phyloP scores from a whole-genome alignment of 2,888 invertebrate species.

The Masnerella sp. region DNA sequence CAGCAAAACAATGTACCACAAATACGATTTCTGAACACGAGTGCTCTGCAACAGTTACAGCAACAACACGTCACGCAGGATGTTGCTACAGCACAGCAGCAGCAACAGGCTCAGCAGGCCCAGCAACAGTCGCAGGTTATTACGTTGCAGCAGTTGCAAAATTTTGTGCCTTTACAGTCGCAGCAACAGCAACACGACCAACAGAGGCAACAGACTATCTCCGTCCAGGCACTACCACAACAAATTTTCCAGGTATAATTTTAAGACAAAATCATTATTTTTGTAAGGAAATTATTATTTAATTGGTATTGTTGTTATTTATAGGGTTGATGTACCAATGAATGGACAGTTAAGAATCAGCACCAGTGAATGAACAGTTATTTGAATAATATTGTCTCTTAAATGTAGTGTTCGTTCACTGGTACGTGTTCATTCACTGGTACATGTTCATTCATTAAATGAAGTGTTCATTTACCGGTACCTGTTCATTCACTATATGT shows the following conservation, averaged over 20 bases:
- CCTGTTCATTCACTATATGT: too few relatives aligned
- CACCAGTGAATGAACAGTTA: too few relatives aligned
- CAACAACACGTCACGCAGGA: constrained; percentile 71
- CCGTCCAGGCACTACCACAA: constrained; percentile 79
- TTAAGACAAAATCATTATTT: background rate
- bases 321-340: too few relatives aligned
- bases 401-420: too few relatives aligned
- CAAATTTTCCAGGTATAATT: constrained; percentile 78
- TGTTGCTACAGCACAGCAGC: constrained; percentile 73
- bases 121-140: constrained; percentile 78
- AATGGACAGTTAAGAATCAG: too few relatives aligned
- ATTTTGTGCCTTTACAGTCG: constrained; percentile 77
- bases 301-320: too few relatives aligned
- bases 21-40: constrained; percentile 73
- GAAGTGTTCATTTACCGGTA: too few relatives aligned
- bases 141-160: constrained; percentile 78
- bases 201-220: constrained; percentile 75
- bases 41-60: constrained; percentile 75
- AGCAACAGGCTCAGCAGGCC: constrained; percentile 75
- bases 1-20: constrained; percentile 69
- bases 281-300: too few relatives aligned
- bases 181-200: constrained; percentile 75
- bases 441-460: too few relatives aligned
- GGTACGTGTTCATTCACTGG: too few relatives aligned
- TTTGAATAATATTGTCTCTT: too few relatives aligned